phyloP scores from a whole-genome alignment of 2,797 vertebrate species.

The Falco berigora region DNA sequence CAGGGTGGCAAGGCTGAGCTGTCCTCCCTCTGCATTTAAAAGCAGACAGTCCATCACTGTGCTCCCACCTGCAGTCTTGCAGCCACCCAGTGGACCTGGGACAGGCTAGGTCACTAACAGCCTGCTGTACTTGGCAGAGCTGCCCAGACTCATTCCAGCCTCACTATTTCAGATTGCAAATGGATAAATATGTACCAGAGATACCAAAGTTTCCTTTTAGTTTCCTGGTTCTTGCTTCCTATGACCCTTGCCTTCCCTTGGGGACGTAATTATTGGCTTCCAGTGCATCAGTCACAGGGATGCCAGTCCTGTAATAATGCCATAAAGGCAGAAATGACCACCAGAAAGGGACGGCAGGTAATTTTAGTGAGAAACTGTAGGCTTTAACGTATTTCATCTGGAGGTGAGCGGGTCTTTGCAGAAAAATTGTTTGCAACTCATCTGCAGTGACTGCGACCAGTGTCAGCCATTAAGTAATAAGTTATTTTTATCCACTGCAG shows the following conservation, averaged over 20 bases:
- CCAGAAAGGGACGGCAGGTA: not conserved
- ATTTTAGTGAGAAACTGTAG: not conserved
- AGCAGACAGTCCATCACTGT: not conserved
- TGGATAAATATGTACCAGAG: not conserved
- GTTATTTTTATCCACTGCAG: slow-evolving; percentile 39
- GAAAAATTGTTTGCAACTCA: not conserved
- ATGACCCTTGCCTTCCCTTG: not conserved
- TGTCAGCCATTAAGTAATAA: not conserved
- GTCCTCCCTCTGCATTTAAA: not conserved
- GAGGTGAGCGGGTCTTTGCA: not conserved
- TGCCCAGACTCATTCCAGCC: not conserved
- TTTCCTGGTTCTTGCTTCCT: not conserved
- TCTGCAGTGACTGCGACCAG: not conserved
- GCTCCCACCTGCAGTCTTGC: not conserved
- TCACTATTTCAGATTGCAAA: not conserved
- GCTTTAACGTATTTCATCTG: not conserved
- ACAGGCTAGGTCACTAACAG: not conserved
- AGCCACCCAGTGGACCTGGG: not conserved
- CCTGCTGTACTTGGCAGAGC: not conserved
- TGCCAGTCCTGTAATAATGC: not conserved
- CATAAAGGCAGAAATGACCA: not conserved
- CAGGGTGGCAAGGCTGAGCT: not conserved
- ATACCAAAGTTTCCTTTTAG: not conserved
- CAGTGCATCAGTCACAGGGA: not conserved
- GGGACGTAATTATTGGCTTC: not conserved